Evolutionary conservation across 2,797 vertebrate species (phyloP).

Genomic region (Argentina silus): DNA sequence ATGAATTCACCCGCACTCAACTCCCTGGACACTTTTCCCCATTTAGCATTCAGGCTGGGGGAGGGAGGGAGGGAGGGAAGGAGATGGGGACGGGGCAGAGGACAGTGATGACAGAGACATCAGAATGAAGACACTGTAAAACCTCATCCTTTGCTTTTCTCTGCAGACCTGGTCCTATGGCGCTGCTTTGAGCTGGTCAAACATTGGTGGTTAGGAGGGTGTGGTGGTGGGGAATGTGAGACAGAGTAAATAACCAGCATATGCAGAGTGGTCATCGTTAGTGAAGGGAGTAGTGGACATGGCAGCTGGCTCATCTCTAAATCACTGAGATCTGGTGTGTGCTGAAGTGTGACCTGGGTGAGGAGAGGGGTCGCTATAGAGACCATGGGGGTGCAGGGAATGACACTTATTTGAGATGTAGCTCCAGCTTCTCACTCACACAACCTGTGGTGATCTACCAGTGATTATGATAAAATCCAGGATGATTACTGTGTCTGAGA

Average conservation of each 20-base stretch:
- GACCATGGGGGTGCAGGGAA: background rate
- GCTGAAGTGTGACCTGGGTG: constrained; percentile 10
- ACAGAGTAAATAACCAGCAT: no score
- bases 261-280: constrained; percentile 20
- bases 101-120: constrained; percentile 17
- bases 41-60: constrained; percentile 48
- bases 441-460: background rate
- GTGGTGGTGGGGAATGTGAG: background rate
- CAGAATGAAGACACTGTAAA: constrained; percentile 1
- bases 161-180: background rate
- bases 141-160: background rate
- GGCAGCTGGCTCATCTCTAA: constrained; percentile 54
- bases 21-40: constrained; percentile 52
- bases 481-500: no score
- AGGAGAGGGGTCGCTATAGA: background rate
- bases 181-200: background rate
- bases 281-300: constrained; percentile 16
- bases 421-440: constrained; percentile 14
- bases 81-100: background rate
- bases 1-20: constrained; percentile 56
- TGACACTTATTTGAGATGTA: background rate
- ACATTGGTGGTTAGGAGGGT: constrained; percentile 8
- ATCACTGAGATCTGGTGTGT: constrained; percentile 34
- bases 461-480: no score
- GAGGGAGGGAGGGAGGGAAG: background rate